Percentiles rank a stretch among this genome's conserved stretches.
Conservation (phyloP, 2,888 invertebrate genomes). For the Mystacides longicornis region DNA sequence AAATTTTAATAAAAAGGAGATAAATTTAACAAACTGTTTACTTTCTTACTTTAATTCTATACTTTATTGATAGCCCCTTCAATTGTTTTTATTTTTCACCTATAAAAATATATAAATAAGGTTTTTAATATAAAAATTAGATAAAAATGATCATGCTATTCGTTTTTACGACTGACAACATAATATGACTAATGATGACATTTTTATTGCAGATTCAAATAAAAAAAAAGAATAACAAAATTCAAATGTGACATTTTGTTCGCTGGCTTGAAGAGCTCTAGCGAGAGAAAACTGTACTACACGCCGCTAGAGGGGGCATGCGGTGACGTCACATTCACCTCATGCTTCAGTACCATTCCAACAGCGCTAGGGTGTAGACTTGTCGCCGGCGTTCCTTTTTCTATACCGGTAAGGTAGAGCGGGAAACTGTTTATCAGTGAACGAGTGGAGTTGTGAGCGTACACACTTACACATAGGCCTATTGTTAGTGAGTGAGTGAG, state of each 20-base stretch:
- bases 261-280: slow-evolving; percentile 5
- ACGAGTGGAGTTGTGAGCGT: not conserved
- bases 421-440: slow-evolving; percentile 19
- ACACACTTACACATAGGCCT: not conserved
- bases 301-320: slow-evolving; percentile 12
- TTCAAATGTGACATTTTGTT: not conserved
- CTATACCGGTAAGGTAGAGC: slow-evolving; percentile 18
- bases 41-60: too few species aligned
- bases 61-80: too few species aligned
- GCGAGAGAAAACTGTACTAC: slow-evolving; percentile 16
- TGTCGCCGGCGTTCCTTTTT: slow-evolving; percentile 26
- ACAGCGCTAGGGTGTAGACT: slow-evolving; percentile 13
- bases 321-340: slow-evolving; percentile 23
- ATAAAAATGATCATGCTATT: too few species aligned
- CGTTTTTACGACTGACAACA: too few species aligned
- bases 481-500: not conserved
- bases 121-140: too few species aligned
- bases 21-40: too few species aligned
- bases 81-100: too few species aligned
- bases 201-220: too few species aligned
- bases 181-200: too few species aligned
- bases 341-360: slow-evolving; percentile 21
- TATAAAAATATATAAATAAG: too few species aligned
- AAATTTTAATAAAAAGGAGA: too few species aligned
- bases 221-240: slow-evolving; percentile 11